phyloP scores from a whole-genome alignment of 2,888 invertebrate species.

The Noctuana brunneofusca region DNA sequence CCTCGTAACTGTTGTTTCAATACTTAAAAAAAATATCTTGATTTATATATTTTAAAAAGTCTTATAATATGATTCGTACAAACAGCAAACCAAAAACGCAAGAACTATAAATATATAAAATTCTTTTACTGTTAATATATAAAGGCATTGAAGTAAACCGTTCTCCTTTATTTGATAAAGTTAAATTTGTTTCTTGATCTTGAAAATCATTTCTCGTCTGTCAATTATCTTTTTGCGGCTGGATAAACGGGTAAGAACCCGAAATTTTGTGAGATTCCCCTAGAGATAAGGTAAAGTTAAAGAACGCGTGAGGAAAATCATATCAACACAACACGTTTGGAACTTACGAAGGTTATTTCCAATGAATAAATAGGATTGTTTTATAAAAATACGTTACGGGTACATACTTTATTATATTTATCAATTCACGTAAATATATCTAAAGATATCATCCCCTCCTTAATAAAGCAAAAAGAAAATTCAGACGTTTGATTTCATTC shows the following conservation, averaged over 20 bases:
- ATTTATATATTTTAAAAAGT: too few species aligned
- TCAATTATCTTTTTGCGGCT: slow-evolving; percentile 2
- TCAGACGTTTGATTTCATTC: not conserved
- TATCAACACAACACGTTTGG: slow-evolving; percentile 13
- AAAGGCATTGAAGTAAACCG: not conserved
- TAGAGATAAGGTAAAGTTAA: slow-evolving; percentile 18
- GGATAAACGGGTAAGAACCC: slow-evolving; percentile 6
- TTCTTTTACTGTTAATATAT: too few species aligned
- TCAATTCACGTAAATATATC: not conserved
- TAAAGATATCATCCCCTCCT: not conserved
- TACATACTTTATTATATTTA: not conserved
- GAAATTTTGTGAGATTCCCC: slow-evolving; percentile 19
- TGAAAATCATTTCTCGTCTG: not conserved
- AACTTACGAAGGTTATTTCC: slow-evolving; percentile 9
- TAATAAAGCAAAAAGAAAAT: not conserved
- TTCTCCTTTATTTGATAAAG: not conserved
- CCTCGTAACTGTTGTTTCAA: too few species aligned
- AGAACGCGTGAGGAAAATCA: slow-evolving; percentile 8
- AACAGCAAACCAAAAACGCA: too few species aligned
- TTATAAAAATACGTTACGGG: not conserved
- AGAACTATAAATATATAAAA: too few species aligned
- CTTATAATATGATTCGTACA: too few species aligned
- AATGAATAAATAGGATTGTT: slow-evolving; percentile 9
- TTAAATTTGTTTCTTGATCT: not conserved
- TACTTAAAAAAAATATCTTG: too few species aligned